Evolutionary conservation across 2,888 invertebrate genomes (phyloP).

Genomic region (Amiota minor): DNA sequence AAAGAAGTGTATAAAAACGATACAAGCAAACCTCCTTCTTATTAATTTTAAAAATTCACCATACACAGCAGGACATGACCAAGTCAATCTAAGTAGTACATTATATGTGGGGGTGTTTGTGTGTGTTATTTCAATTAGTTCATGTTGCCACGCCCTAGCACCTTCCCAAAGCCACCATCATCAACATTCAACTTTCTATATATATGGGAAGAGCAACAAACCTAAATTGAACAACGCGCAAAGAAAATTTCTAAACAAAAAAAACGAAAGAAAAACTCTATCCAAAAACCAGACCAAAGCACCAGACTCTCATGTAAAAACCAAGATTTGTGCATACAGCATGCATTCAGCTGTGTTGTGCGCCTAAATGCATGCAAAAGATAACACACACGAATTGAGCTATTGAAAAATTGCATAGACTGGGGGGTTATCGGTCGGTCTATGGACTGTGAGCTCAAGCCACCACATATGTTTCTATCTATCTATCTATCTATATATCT

Average conservation of each 20-base stretch:
- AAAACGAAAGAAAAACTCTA: constrained; percentile 1
- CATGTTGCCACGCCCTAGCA: constrained; percentile 43
- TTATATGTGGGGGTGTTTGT: neutral
- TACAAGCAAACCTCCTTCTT: constrained; percentile 5
- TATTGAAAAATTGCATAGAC: constrained; percentile 61
- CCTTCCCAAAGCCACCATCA: constrained; percentile 46
- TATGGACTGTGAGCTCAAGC: too few species aligned
- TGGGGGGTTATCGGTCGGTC: neutral
- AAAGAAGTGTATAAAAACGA: constrained; percentile 45
- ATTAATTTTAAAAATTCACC: constrained; percentile 28
- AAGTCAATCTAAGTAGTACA: constrained; percentile 31
- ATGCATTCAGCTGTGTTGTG: constrained; percentile 48
- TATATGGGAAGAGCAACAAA: constrained; percentile 55
- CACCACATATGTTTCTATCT: neutral
- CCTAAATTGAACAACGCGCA: constrained; percentile 62
- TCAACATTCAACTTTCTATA: neutral
- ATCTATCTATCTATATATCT: neutral
- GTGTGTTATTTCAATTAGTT: constrained; percentile 64
- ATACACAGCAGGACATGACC: neutral
- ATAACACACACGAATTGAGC: constrained; percentile 44
- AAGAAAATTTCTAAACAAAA: constrained; percentile 25
- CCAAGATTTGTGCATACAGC: constrained; percentile 10
- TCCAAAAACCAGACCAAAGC: neutral
- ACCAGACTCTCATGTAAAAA: neutral
- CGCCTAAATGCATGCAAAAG: constrained; percentile 53